Evolutionary conservation across 92 coral and sea anemone species (phyloP).

Genomic region (Pocillopora grandis): DNA sequence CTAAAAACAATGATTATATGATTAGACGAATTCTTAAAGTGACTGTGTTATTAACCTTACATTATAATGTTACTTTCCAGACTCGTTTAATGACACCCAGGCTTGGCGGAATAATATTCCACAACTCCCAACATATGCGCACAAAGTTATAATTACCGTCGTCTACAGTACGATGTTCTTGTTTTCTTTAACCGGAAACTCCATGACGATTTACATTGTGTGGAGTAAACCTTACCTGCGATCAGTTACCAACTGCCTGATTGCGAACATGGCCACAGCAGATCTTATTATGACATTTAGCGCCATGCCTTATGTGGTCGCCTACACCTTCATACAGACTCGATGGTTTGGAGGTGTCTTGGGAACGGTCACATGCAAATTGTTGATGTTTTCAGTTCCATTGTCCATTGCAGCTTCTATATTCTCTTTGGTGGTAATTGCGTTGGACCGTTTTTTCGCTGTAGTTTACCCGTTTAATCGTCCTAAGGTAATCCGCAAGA

Average conservation of each 20-base stretch:
- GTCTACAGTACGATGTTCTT: slow-evolving; percentile 57
- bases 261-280: slow-evolving; percentile 81
- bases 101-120: neutral
- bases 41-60: neutral
- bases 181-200: slow-evolving; percentile 61
- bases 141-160: slow-evolving; percentile 33
- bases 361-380: slow-evolving; percentile 65
- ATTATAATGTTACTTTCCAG: neutral
- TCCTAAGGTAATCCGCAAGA: slow-evolving; percentile 56
- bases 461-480: slow-evolving; percentile 79
- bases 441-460: slow-evolving; percentile 78
- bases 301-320: slow-evolving; percentile 73
- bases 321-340: slow-evolving; percentile 35
- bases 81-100: slow-evolving; percentile 7
- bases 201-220: slow-evolving; percentile 64
- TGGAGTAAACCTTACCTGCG: slow-evolving; percentile 62
- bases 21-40: too few species aligned
- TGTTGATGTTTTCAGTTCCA: slow-evolving; percentile 56
- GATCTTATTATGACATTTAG: slow-evolving; percentile 73
- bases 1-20: too few species aligned
- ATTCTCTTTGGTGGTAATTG: slow-evolving; percentile 58
- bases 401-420: slow-evolving; percentile 75
- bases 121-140: neutral
- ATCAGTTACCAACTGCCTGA: slow-evolving; percentile 70
- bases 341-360: slow-evolving; percentile 68